phyloP scores from a whole-genome alignment of 2,888 invertebrate species.

The Chalcis sispes region DNA sequence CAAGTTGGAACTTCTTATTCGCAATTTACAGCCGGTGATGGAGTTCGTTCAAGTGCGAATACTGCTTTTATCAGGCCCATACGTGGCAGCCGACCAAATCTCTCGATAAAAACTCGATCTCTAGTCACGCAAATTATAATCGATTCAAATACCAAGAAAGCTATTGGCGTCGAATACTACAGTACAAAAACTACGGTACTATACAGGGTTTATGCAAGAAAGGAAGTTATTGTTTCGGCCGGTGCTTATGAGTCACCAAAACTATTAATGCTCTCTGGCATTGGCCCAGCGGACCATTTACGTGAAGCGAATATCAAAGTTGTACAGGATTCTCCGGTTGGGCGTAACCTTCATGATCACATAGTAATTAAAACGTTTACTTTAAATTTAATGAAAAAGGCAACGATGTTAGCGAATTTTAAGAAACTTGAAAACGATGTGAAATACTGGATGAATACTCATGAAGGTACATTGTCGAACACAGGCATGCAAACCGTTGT shows the following conservation, averaged over 20 bases:
- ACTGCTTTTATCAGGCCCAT: constrained; percentile 83
- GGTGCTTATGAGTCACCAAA: constrained; percentile 77
- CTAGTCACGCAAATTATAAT: constrained; percentile 77
- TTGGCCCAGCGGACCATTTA: constrained; percentile 69
- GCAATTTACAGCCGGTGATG: constrained; percentile 80
- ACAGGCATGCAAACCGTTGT: constrained; percentile 74
- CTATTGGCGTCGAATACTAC: constrained; percentile 74
- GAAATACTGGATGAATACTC: constrained; percentile 77
- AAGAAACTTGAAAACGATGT: constrained; percentile 68
- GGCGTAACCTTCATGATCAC: constrained; percentile 78
- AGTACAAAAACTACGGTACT: constrained; percentile 65
- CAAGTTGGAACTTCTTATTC: constrained; percentile 80
- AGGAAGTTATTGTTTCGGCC: constrained; percentile 77
- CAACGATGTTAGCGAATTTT: constrained; percentile 65
- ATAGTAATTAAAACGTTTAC: constrained; percentile 57
- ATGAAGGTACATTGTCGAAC: constrained; percentile 73
- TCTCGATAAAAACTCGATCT: constrained; percentile 75
- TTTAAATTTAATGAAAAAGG: constrained; percentile 65
- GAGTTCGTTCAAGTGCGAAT: constrained; percentile 80
- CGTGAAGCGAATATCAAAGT: constrained; percentile 70
- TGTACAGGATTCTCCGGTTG: constrained; percentile 75
- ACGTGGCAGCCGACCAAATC: constrained; percentile 75
- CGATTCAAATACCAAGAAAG: constrained; percentile 74
- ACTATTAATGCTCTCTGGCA: constrained; percentile 77
- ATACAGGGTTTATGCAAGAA: constrained; percentile 71